Percentiles rank a stretch among this genome's conserved stretches.
Evolutionary conservation across 2,888 invertebrate genomes (phyloP).

Genomic region (Tipula lateralis): DNA sequence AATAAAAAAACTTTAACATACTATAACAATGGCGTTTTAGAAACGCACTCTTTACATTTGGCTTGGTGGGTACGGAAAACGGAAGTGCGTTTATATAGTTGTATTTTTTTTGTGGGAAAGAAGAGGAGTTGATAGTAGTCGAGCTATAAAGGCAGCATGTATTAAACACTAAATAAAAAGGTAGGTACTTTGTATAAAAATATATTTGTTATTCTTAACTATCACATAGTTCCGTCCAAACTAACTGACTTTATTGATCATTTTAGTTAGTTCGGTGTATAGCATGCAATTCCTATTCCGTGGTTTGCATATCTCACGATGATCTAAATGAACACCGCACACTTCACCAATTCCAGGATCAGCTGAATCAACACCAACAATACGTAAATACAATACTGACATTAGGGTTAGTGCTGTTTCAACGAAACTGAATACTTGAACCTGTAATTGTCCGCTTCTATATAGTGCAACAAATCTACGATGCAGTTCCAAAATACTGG

Average conservation of each 20-base stretch:
- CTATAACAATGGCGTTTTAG: not conserved
- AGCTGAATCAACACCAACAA: constrained; percentile 74
- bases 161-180: constrained; percentile 4
- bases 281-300: constrained; percentile 62
- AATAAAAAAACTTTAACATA: not conserved
- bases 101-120: not conserved
- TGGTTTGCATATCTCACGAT: constrained; percentile 83
- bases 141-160: not conserved
- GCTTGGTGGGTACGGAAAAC: not conserved
- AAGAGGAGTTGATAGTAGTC: not conserved
- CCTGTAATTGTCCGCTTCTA: constrained; percentile 50
- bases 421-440: constrained; percentile 66
- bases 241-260: constrained; percentile 53
- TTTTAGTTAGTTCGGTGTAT: constrained; percentile 60
- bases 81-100: not conserved
- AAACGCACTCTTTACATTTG: not conserved
- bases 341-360: constrained; percentile 77
- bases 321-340: constrained; percentile 70
- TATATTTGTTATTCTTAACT: not conserved
- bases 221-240: not conserved
- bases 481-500: constrained; percentile 64
- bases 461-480: constrained; percentile 56
- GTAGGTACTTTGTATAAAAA: not conserved
- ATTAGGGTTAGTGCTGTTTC: constrained; percentile 72
- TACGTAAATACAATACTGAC: constrained; percentile 66